Percentiles rank a stretch among this genome's conserved stretches.
Conservation (phyloP, 2,888 invertebrate genomes). For the Melolontha melolontha region DNA sequence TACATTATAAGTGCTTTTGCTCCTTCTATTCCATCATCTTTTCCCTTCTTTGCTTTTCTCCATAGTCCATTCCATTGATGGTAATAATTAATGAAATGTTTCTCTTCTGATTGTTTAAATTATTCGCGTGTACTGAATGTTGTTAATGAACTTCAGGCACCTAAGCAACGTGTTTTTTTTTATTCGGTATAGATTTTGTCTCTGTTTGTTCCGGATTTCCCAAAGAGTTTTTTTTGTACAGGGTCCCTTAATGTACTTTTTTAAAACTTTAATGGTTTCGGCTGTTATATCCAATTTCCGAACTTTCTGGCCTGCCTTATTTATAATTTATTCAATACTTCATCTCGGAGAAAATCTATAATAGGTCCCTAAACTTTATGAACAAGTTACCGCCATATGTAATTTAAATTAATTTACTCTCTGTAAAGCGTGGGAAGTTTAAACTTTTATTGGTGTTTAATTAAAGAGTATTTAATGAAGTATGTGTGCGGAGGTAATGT, state of each 20-base stretch:
- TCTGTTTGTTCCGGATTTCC: too few relatives aligned
- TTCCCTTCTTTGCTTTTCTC: neutral
- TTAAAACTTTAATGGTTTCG: constrained; percentile 30
- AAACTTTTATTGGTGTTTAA: constrained; percentile 19
- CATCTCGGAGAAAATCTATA: constrained; percentile 24
- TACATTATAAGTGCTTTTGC: constrained; percentile 21
- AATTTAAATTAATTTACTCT: constrained; percentile 21
- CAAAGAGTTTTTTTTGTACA: neutral
- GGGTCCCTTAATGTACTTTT: constrained; percentile 19
- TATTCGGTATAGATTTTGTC: neutral
- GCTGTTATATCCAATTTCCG: constrained; percentile 5
- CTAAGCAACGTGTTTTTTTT: constrained; percentile 4
- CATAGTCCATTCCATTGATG: too few relatives aligned
- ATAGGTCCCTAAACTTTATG: constrained; percentile 4
- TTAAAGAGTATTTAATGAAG: constrained; percentile 22
- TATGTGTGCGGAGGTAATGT: neutral
- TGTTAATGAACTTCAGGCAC: neutral
- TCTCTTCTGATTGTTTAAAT: too few relatives aligned
- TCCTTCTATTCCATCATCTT: constrained; percentile 9
- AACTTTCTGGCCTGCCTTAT: constrained; percentile 18
- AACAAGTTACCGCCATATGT: constrained; percentile 1
- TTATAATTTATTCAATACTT: constrained; percentile 34
- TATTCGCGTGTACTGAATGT: too few relatives aligned
- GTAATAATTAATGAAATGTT: too few relatives aligned
- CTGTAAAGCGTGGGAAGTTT: neutral